Base-by-base conservation (phyloP, 2,888 invertebrate species). In the Epinotia bilunana region DNA sequence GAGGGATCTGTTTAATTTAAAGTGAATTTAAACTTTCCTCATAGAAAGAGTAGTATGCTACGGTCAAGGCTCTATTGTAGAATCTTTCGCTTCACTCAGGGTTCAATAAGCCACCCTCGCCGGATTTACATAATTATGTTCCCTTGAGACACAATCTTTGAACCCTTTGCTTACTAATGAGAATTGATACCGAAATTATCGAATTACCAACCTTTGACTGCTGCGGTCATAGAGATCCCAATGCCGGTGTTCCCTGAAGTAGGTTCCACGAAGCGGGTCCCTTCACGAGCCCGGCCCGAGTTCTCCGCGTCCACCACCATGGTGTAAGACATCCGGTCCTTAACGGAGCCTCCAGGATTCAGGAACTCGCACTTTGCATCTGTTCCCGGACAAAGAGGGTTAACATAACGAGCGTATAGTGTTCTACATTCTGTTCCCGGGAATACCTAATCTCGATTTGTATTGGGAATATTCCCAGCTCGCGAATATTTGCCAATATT, bases 311-410 rank as follows among this genome's bases (percentile, higher is more conserved):
- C 98, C 88, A 96, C 95, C 1, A 99, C 95, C 98, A 99, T 99
- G 77, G 98, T 94, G 80, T 96, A 94, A 0, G 96, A 98, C 82
- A 99, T 98, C 70, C 98, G 95, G 86, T 98, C 98, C 87, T 98
- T 99, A 0, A 98, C 96, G 33, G 98, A 99, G 4, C 99, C 99
- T 60, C 98, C 98, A 49, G 99, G 98, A 90, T 99, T 99, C 84
- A 99, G 95, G 86, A 96, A 99, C 91, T 99, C 99, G 89, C 99
- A 99, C 94, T 99, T 99, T 58, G 95, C 99, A 11, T 62, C 62
- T 55, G 62, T 20, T n/a, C 16, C 39, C 18, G 13, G n/a, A 63
- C 63, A 53, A 70, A 61, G 11, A 57, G 9, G 13, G 18, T 62
- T 43, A 62, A 2, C 3, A 46, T 46, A 2, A 46, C 46, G 46